Evolutionary conservation across 2,888 invertebrate genomes (phyloP).

Genomic region (Drosophila stalkeri): DNA sequence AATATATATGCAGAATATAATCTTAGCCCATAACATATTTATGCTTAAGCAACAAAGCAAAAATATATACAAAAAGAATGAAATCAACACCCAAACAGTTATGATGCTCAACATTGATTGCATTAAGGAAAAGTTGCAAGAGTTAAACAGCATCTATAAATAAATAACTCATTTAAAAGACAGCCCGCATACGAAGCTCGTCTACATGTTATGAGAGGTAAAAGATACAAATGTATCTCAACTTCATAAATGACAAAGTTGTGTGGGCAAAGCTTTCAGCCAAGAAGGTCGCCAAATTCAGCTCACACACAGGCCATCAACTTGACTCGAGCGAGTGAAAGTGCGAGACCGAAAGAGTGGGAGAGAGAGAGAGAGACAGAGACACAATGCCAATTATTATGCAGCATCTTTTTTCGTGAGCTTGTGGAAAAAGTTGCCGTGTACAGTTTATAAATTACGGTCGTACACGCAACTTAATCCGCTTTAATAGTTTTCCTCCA

Average conservation of each 20-base stretch:
- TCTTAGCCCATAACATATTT: no score
- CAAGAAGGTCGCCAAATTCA: conserved; percentile 52
- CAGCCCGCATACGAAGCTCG: background rate
- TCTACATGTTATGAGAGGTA: conserved; percentile 6
- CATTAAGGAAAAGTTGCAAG: conserved; percentile 6
- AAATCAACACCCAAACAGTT: conserved; percentile 4
- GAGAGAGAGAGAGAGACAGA: background rate
- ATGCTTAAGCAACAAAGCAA: background rate
- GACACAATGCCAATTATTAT: conserved; percentile 56
- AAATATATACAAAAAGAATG: background rate
- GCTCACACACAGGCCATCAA: conserved; percentile 45
- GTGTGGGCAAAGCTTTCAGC: conserved; percentile 54
- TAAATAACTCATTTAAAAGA: conserved; percentile 15
- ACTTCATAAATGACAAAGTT: conserved; percentile 59
- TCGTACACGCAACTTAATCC: conserved; percentile 63
- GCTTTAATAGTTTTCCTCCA: conserved; percentile 58
- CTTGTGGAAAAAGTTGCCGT: conserved; percentile 47
- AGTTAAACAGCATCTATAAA: conserved; percentile 8
- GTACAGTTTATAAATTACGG: conserved; percentile 61
- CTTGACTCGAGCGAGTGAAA: conserved; percentile 21
- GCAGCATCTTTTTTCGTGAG: conserved; percentile 55
- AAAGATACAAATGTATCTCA: conserved; percentile 34
- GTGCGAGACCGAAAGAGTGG: background rate
- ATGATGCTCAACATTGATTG: background rate
- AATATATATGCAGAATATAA: background rate